Percentiles rank a stretch among this genome's conserved stretches.
These are phyloP conservation scores for Merodon equestris DNA, from an alignment of 2,888 invertebrate genomes.

Conservation along the genomic window DNA sequence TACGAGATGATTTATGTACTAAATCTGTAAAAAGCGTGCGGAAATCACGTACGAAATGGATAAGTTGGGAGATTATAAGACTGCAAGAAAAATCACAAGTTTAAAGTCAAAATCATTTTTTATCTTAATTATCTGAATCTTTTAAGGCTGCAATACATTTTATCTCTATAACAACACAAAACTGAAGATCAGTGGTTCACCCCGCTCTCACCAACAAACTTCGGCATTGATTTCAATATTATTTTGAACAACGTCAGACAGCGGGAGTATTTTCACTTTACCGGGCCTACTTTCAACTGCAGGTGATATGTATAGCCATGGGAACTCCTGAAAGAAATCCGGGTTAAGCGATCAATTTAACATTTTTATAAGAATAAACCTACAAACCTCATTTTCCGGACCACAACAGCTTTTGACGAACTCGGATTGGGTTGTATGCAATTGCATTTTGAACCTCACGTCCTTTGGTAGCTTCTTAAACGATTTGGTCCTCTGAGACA, in stretches of 20 bases:
- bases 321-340: conserved; percentile 75
- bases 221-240: conserved; percentile 73
- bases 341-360: not conserved
- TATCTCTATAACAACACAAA: too few species aligned
- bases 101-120: too few species aligned
- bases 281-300: conserved; percentile 27
- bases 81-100: too few species aligned
- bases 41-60: too few species aligned
- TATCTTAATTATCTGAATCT: not conserved
- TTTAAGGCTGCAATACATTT: not conserved
- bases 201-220: conserved; percentile 50
- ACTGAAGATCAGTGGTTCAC: not conserved
- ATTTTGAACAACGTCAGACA: conserved; percentile 71
- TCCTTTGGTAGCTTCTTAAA: conserved; percentile 72
- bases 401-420: conserved; percentile 74
- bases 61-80: too few species aligned
- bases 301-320: conserved; percentile 73
- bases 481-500: conserved; percentile 74
- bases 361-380: not conserved
- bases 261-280: conserved; percentile 72
- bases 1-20: too few species aligned
- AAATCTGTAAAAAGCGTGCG: too few species aligned
- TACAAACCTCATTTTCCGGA: conserved; percentile 72
- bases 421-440: conserved; percentile 75
- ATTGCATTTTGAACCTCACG: conserved; percentile 73